phyloP scores from a whole-genome alignment of 2,888 invertebrate genomes.

The Herminia tarsipennalis region DNA sequence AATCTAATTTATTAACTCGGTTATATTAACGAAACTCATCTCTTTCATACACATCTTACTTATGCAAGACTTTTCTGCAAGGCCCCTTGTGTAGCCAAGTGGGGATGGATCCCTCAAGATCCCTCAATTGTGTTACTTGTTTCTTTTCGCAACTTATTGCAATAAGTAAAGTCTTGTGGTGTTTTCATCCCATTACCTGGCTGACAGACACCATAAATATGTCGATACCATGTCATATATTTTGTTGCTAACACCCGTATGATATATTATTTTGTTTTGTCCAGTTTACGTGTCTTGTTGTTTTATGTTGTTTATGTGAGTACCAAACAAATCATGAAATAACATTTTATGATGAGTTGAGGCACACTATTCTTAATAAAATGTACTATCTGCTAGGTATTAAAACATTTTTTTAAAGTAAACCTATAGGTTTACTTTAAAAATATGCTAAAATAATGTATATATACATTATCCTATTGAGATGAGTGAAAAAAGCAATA shows the following conservation, averaged over 20 bases:
- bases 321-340: background rate
- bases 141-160: constrained; percentile 69
- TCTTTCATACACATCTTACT: constrained; percentile 55
- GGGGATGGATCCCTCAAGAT: constrained; percentile 8
- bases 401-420: too few relatives aligned
- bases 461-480: too few relatives aligned
- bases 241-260: constrained; percentile 57
- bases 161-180: constrained; percentile 69
- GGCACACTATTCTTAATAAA: too few relatives aligned
- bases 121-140: constrained; percentile 69
- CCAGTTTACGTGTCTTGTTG: constrained; percentile 32
- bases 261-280: constrained; percentile 54
- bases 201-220: constrained; percentile 81
- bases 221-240: constrained; percentile 72
- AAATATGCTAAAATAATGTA: too few relatives aligned
- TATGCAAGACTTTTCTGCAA: constrained; percentile 61
- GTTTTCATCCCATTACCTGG: constrained; percentile 83
- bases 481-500: too few relatives aligned
- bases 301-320: constrained; percentile 14
- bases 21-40: constrained; percentile 59
- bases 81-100: constrained; percentile 15
- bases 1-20: constrained; percentile 59
- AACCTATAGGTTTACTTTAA: too few relatives aligned
- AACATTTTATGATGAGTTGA: too few relatives aligned
- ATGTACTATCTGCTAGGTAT: too few relatives aligned